Evolutionary conservation across 2,797 vertebrate species (phyloP).

Genomic region (Betta splendens): DNA sequence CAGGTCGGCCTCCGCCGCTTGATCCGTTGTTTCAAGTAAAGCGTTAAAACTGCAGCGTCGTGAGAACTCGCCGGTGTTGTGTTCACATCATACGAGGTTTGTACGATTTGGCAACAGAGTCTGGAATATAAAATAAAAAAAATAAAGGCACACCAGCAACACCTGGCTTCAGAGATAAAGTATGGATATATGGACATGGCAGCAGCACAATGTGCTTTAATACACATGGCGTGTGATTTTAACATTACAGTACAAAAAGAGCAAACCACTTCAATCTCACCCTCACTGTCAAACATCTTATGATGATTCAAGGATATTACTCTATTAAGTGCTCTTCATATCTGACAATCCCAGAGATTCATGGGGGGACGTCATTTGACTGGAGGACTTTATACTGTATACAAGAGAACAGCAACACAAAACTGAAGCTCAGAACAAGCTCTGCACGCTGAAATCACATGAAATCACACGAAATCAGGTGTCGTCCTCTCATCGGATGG

Average conservation of each 20-base stretch:
- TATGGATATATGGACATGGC: slow-evolving; percentile 39
- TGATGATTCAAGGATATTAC: neutral
- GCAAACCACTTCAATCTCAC: slow-evolving; percentile 11
- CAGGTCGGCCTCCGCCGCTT: neutral
- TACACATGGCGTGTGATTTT: slow-evolving; percentile 44
- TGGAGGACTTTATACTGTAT: neutral
- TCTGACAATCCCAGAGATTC: slow-evolving; percentile 23
- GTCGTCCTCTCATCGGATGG: slow-evolving; percentile 8
- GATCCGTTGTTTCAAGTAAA: slow-evolving; percentile 19
- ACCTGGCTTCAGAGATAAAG: slow-evolving; percentile 38
- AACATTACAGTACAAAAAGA: slow-evolving; percentile 33
- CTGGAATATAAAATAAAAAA: slow-evolving; percentile 7
- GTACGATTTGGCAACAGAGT: slow-evolving; percentile 54
- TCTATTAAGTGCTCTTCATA: slow-evolving; percentile 38
- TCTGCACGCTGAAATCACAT: too few species aligned
- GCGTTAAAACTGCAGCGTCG: slow-evolving; percentile 30
- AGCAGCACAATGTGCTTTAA: slow-evolving; percentile 12
- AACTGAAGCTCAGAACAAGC: slow-evolving; percentile 16
- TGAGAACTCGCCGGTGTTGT: slow-evolving; percentile 8
- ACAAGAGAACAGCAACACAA: slow-evolving; percentile 13
- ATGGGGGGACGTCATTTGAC: slow-evolving; percentile 3
- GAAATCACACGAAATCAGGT: too few species aligned
- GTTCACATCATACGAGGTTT: slow-evolving; percentile 24
- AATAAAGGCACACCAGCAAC: slow-evolving; percentile 62
- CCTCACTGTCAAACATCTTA: slow-evolving; percentile 20